These are phyloP conservation scores for Nomada ferruginata DNA, from an alignment of 2,888 invertebrate species.

Conservation along the genomic window DNA sequence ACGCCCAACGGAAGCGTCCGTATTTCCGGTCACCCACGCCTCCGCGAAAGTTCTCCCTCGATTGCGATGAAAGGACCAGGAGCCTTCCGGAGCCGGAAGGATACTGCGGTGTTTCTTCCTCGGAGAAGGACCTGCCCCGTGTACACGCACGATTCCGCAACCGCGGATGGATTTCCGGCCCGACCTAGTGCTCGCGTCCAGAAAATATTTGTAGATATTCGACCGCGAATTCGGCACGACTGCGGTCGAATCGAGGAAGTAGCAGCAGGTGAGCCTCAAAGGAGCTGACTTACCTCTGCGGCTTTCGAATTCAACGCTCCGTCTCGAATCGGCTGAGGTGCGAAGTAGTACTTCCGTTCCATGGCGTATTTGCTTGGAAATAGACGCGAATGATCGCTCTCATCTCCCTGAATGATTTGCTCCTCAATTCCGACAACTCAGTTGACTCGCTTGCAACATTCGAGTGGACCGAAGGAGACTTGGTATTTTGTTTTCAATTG, in stretches of 20 bases:
- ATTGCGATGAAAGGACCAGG: neutral
- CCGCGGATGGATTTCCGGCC: conserved; percentile 62
- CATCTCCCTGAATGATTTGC: no score
- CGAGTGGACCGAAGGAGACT: no score
- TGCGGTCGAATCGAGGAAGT: conserved; percentile 41
- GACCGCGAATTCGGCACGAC: neutral
- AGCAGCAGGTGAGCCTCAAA: conserved; percentile 36
- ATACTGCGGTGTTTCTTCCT: conserved; percentile 74
- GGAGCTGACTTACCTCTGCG: conserved; percentile 26
- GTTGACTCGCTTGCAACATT: no score
- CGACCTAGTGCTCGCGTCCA: conserved; percentile 9
- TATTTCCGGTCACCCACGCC: neutral
- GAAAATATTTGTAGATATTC: conserved; percentile 17
- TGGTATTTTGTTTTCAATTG: no score
- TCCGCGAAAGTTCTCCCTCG: neutral
- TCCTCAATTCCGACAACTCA: no score
- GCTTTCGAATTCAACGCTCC: conserved; percentile 18
- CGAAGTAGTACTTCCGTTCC: neutral
- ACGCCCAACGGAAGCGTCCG: neutral
- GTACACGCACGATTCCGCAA: conserved; percentile 20
- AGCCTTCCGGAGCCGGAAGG: conserved; percentile 68
- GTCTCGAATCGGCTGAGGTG: neutral
- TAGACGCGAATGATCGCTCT: neutral
- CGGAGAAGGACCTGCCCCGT: conserved; percentile 17
- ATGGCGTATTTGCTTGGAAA: neutral